Evolutionary conservation across 2,888 invertebrate genomes (phyloP), one percentile per base, ranked within the genome.

Genomic region (Caenorhabditis doughertyi): DNA sequence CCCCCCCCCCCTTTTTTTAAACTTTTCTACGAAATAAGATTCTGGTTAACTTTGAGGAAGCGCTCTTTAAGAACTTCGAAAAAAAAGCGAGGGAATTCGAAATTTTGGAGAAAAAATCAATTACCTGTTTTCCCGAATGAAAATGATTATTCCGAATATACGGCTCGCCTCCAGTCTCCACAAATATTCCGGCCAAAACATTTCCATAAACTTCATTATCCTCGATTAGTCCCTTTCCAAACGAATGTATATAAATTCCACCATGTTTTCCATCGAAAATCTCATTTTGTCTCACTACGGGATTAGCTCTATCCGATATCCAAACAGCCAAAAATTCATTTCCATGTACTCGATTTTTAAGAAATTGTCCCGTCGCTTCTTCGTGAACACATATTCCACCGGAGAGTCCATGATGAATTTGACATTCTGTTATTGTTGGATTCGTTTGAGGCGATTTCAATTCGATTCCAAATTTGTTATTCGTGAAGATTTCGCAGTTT

Each of bases 211-310:
- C 97, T 93, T 99, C 98, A 92, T 98, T 98, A 93, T 98, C 98
- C 92, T 98, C 98, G 85, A 98, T 98, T 68, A 98, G 94, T 0
- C 98, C 98, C 93, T 97, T 96, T 0, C 98, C 98, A 92, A 98
- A 98, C 93, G 98, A 98, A 93, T 98, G 98, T 64, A 99, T 98
- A 93, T 98, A 98, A 89, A 98, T 98, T 44, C 98, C 98, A 32
- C 98, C 98, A 92, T 99, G 98, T 92, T 98, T 97, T 0, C 98
- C 98, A 92, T 98, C 98, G 93, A 98, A 98, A 89, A 99, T 98
- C 93, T 98, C 98, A 93, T 99, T 99, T 93, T 98, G 97, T 88
- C 98, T 94, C 70, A 98, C 98, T 91, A 98, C 98, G 0, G 98
- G 98, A 93, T 98, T 98, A 92, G 97, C 88, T 25, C 85, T 84